Base-by-base conservation (phyloP, 2,797 vertebrate species). In the Avahi laniger region DNA sequence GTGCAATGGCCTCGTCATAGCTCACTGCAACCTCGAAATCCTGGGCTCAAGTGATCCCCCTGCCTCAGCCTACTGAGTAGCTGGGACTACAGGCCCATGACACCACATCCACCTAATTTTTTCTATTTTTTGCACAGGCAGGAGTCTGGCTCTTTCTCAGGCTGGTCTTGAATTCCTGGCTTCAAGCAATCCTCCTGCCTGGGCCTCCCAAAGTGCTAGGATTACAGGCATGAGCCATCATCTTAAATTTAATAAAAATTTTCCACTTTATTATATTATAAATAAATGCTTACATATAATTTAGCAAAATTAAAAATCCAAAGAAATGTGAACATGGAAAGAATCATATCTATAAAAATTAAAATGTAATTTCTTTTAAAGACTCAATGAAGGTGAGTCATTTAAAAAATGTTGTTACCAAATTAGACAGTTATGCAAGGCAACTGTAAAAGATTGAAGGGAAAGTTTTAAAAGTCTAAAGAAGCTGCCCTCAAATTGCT, bases 171-270 rank as follows among this genome's bases (percentile, higher is more conserved):
- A 33, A 63, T 30, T 63, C 30, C 13, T 33, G 30, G 61, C 61
- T 14, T 33, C 61, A n/a, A 61, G 61, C 61, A 63, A 8, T 7
- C 61, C 61, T 63, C 30, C 30, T 33, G 6, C 30, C 30, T 63
- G 30, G 30, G 61, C 61, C 61, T n/a, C 61, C 24, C 30, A 33
- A 63, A 17, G 5, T 63, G 14, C 30, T 63, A 59, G 57, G 14
- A 33, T 63, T 63, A 63, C 14, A 63, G 61, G 7, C 6, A 6
- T 63, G 61, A 7, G 61, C 61, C 61, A 33, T 15, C 1, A 1
- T 80, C 26, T 89, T 72, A n/a, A 75, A 57, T 76, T 89, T 89
- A 93, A 91, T 46, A 73, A 38, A 92, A 46, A 70, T n/a, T 86
- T 92, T 78, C 22, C n/a, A 28, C 59, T 65, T 63, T 78, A 63